Conservation (phyloP, 2,113 vertebrate genomes). For the Tiliqua scincoides region DNA sequence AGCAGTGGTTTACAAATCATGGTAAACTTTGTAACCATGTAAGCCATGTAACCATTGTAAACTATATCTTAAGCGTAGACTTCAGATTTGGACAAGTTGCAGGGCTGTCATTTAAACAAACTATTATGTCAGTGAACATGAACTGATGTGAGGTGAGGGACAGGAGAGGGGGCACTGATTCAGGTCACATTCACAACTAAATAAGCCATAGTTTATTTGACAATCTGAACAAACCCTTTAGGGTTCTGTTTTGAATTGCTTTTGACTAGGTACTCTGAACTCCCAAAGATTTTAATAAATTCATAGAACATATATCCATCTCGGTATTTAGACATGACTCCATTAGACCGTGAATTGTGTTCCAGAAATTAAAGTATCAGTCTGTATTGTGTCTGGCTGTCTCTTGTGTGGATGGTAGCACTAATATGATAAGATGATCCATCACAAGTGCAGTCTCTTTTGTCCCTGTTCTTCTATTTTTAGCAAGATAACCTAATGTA, state of each 20-base stretch:
- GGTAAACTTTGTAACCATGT: no score
- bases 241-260: not conserved
- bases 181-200: no score
- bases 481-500: not conserved
- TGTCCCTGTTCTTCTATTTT: not conserved
- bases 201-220: no score
- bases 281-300: not conserved
- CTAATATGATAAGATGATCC: not conserved
- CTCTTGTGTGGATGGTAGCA: not conserved
- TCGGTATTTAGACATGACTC: not conserved
- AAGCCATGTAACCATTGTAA: no score
- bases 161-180: no score
- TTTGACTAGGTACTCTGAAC: not conserved
- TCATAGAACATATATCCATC: not conserved
- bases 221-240: not conserved
- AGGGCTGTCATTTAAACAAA: no score
- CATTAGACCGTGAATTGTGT: not conserved
- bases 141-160: no score
- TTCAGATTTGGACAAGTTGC: no score
- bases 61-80: no score
- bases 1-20: no score
- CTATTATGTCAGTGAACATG: no score
- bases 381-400: not conserved
- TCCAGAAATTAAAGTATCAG: not conserved
- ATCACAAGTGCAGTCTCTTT: not conserved